Base-by-base conservation (phyloP, 2,888 invertebrate genomes). In the Gymnoscelis rufifasciata region DNA sequence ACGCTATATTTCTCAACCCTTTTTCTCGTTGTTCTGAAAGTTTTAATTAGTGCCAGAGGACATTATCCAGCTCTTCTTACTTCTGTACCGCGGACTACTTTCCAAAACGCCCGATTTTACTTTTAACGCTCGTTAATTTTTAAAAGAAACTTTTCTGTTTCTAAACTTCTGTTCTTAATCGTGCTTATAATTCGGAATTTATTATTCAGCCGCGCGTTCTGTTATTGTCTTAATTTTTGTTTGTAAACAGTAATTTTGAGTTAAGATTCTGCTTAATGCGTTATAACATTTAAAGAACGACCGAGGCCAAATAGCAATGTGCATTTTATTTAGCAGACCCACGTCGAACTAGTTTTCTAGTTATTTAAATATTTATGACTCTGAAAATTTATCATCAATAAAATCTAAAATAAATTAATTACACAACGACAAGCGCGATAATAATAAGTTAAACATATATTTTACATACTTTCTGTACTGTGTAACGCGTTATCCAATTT, bases 41-140 rank as follows among this genome's bases (percentile, higher is more conserved):
- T 87, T 87, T 87, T 86, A 87, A 86, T 87, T 86, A 86, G 83
- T 83, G 83, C 81, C 86, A 77, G 79, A 82, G 83, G 86, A 87
- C 82, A 83, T 84, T 86, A 84, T 74, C 74, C 79, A 71, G 64
- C 71, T 74, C 74, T 76, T 75, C 74, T 66, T 72, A 72, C 71
- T 75, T 69, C 65, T 74, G 69, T 72, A 66, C 63, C 65, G 64
- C 64, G 57, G 64, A 71, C 56, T 74, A 67, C 60, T 75, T 74
- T 67, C 60, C 67, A 57, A 76, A 78, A 76, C 70, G 72, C 69
- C 68, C 68, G 68, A 74, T 73, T 72, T 67, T 66, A 69, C 64
- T 73, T 63, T 64, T 64, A 71, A 73, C 62, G 63, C 55, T 57
- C 66, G 62, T 64, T 62, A 69, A 71, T 60, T 66, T 74, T 70